A percentile compares a stretch with the other conserved stretches of the same genome.
phyloP scores from a whole-genome alignment of 2,113 vertebrate species.

The Fukomys damarensis region DNA sequence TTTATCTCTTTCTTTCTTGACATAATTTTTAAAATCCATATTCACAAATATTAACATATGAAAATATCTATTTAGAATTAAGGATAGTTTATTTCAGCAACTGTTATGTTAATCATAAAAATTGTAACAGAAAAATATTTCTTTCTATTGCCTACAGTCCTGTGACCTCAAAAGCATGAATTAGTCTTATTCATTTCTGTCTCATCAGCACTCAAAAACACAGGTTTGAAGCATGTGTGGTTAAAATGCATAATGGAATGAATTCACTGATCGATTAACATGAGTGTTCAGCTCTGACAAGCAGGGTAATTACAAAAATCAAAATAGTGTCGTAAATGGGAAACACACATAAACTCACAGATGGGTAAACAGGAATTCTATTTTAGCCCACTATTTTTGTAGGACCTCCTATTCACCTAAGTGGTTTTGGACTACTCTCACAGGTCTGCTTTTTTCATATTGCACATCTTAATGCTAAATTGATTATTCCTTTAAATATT shows the following conservation, averaged over 20 bases:
- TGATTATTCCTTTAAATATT: slow-evolving; percentile 26
- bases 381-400: not conserved
- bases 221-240: slow-evolving; percentile 24
- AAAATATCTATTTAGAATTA: not conserved
- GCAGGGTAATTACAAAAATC: not conserved
- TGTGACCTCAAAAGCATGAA: slow-evolving; percentile 28
- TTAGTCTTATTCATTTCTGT: not conserved
- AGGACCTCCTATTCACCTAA: not conserved
- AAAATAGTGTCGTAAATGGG: not conserved
- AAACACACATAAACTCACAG: not conserved
- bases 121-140: slow-evolving; percentile 28
- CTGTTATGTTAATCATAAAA: slow-evolving; percentile 43
- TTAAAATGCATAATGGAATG: not conserved
- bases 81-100: slow-evolving; percentile 7
- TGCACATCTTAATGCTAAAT: not conserved
- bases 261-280: slow-evolving; percentile 24
- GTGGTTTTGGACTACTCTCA: not conserved
- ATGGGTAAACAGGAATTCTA: not conserved
- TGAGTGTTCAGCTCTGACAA: not conserved
- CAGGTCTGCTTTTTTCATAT: not conserved
- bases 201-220: not conserved
- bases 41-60: slow-evolving; percentile 44
- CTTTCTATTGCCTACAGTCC: slow-evolving; percentile 16
- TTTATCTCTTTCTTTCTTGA: slow-evolving; percentile 38
- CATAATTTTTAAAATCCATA: not conserved